phyloP scores from a whole-genome alignment of 1,140 invertebrate species.

The Neodiprion fabricii region DNA sequence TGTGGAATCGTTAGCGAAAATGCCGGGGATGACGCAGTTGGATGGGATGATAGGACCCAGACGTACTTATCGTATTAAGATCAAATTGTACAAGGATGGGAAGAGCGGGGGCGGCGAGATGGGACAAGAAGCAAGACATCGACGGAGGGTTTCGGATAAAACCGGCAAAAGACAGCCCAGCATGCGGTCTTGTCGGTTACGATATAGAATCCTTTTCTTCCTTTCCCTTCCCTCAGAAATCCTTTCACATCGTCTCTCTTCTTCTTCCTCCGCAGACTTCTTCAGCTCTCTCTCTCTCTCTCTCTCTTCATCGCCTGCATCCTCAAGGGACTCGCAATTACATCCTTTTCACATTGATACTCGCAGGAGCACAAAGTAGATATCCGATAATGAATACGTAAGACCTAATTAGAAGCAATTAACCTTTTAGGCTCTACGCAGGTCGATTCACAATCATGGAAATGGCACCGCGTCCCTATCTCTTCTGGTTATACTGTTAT shows the following conservation, averaged over 20 bases:
- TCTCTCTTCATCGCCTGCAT: neutral
- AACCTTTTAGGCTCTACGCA: neutral
- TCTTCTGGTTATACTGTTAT: neutral
- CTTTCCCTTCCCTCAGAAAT: neutral
- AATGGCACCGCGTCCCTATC: neutral
- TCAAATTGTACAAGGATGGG: neutral
- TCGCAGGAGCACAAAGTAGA: neutral
- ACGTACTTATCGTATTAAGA: slow-evolving; percentile 6
- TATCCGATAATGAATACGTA: slow-evolving; percentile 7
- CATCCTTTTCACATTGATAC: neutral
- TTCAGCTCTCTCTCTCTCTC: neutral
- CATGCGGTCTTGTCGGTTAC: neutral
- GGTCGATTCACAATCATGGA: neutral
- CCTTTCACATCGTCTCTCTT: neutral
- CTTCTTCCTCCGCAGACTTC: too few species aligned
- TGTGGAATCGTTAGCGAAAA: neutral
- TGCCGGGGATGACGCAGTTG: neutral
- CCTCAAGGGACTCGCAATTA: neutral
- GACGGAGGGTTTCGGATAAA: slow-evolving; percentile 1
- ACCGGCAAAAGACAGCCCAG: neutral
- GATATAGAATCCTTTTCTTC: neutral
- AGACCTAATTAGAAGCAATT: slow-evolving; percentile 7
- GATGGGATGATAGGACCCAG: neutral
- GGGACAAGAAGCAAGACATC: neutral
- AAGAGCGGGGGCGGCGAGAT: neutral